Evolutionary conservation across 2,797 vertebrate species (phyloP), one percentile per base, ranked within the genome.

Genomic region (Myotis findleyi): DNA sequence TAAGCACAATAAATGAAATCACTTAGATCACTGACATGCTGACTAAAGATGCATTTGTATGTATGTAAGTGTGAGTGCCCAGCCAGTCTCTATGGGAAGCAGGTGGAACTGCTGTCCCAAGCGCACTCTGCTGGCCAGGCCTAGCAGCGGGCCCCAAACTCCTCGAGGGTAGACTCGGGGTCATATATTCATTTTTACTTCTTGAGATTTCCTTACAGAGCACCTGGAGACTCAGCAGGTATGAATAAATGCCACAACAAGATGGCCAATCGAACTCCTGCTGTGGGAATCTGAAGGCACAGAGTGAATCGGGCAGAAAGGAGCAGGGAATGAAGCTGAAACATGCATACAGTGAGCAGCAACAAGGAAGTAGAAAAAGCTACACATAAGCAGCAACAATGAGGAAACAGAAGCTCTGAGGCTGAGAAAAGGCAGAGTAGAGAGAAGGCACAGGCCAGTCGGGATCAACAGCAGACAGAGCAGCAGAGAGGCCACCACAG

Each of bases 1-100:
- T 33, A 41, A 25, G 77, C 33, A 80, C 84, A 94, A 27, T 41
- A 69, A 90, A 9, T 27, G 49, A 84, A 49, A 44, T 17, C 41
- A 59, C 41, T 62, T 17, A 21, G 9, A 47, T 17, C 38, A 18
- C 12, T 36, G 23, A 51, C 33, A 30, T 8, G 7, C 0, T 79
- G 25, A 73, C 73, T 44, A 20, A 49, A 51, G 38, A 47, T 38
- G 33, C 16, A 6, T 53, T 18, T 9, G n/a, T 18, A 1, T 9
- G n/a, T 18, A 1, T 0, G 25, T 2, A 10, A 33, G 0, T 10
- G 47, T 7, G 30, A 87, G 66, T 21, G 9, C 9, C 66, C 21
- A 21, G 64, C 27, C 33, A 7, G 38, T 18, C 30, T 38, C 76
- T 14, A 4, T 1, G 55, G 21, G 38, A 51, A 41, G 59, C 7